Base-by-base conservation (phyloP, 2,797 vertebrate species). In the Apodemus agrarius region DNA sequence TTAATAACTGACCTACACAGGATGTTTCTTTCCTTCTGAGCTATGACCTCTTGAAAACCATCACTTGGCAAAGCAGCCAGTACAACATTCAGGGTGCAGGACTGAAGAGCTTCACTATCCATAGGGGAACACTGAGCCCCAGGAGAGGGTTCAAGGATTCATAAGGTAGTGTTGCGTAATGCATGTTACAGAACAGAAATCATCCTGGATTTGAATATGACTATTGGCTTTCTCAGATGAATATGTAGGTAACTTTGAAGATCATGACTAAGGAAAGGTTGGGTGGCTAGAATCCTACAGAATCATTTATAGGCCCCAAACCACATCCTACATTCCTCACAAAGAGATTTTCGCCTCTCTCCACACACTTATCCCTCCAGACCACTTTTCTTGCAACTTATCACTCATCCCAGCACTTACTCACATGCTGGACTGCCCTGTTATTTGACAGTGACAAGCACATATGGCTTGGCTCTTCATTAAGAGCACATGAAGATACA, bases 101-200 rank as follows among this genome's bases (percentile, higher is more conserved):
- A 88, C 72, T 96, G 91, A 96, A 96, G 96, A 93, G 97, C 95
- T 95, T 95, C 34, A 90, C 61, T 93, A 91, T 96, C 63, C 92
- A 96, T 92, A 84, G 46, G 94, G 96, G 72, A 97, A 94, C 19
- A 26, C 89, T 91, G 72, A 95, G 49, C 89, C 90, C 96, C 96
- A 89, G 69, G 90, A 93, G 90, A 61, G 93, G 75, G 95, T 91
- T 96, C 34, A 57, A 82, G 94, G 95, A 95, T 96, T 84, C 87
- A 93, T 93, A 96, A 96, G 84, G 65, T 95, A 82, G 79, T 65
- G 13, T 22, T 95, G 76, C 80, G 85, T 93, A 91, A 65, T 75
- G 90, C 84, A 69, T 96, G 82, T 92, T 83, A 69, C 26, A 65
- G 93, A 95, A 91, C 22, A 93, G 90, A 92, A 97, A 87, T 96